phyloP scores from a whole-genome alignment of 2,113 vertebrate genomes.

The Perccottus glenii region DNA sequence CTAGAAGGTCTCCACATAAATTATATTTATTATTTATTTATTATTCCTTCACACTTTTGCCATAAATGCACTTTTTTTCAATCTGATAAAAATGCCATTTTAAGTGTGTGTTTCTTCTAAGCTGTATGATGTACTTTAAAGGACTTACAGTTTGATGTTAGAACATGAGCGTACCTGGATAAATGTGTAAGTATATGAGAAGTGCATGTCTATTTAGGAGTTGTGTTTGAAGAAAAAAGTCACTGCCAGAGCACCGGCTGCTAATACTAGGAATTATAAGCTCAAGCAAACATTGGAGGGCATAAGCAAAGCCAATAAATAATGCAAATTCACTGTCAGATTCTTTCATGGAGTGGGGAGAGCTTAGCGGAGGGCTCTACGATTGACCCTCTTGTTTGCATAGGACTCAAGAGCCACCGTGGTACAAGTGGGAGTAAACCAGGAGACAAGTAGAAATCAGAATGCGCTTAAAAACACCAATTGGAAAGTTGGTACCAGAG shows the following conservation, averaged over 20 bases:
- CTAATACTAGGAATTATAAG: conserved; percentile 65
- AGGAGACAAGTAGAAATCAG: background rate
- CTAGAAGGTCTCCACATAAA: too few species aligned
- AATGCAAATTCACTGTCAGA: conserved; percentile 67
- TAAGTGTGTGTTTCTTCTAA: too few species aligned
- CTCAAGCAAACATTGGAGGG: conserved; percentile 60
- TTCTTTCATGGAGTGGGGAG: conserved; percentile 54
- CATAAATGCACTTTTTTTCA: too few species aligned
- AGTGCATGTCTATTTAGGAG: conserved; percentile 13
- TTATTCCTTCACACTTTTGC: too few species aligned
- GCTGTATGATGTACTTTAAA: too few species aligned
- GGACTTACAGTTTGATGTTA: too few species aligned
- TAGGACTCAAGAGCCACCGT: conserved; percentile 25
- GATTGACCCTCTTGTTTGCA: conserved; percentile 55
- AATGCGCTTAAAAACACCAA: background rate
- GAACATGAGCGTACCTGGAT: too few species aligned
- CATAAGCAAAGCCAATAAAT: conserved; percentile 62
- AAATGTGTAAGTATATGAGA: background rate
- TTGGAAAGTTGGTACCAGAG: background rate
- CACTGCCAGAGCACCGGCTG: conserved; percentile 32
- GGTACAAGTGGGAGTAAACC: background rate
- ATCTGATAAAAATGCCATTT: too few species aligned
- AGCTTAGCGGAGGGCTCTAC: conserved; percentile 46
- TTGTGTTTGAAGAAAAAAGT: conserved; percentile 35
- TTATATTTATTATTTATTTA: too few species aligned